These are phyloP conservation scores for Apodemus sylvaticus DNA, from an alignment of 2,113 vertebrate species.

Conservation along the genomic window DNA sequence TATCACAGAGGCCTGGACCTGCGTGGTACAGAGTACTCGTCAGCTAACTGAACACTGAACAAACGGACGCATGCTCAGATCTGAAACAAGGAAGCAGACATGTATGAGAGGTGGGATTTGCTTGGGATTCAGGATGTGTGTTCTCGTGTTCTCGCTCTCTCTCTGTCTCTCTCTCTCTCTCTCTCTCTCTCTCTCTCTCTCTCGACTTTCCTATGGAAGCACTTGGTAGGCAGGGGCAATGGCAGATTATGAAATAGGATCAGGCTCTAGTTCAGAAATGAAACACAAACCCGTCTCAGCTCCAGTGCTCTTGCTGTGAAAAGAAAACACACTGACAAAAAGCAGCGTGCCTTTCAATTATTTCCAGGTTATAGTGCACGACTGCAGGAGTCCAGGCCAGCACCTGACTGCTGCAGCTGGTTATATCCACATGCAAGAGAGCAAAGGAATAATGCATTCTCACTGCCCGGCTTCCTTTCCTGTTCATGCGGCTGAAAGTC, in stretches of 20 bases:
- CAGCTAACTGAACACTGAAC: not conserved
- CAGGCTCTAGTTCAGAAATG: not conserved
- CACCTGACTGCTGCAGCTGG: not conserved
- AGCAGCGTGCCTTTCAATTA: not conserved
- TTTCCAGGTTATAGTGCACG: not conserved
- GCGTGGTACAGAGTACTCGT: not conserved
- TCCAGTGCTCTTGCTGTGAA: not conserved
- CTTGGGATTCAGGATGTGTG: not conserved
- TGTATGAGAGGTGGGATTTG: not conserved
- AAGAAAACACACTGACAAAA: not conserved
- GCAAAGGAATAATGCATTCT: not conserved
- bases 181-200: too few species aligned
- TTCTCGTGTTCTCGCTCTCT: too few species aligned
- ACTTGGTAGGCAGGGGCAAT: not conserved
- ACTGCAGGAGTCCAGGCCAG: not conserved
- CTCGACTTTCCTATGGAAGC: not conserved
- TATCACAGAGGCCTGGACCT: not conserved
- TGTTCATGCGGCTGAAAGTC: not conserved
- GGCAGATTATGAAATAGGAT: not conserved
- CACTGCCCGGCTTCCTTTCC: not conserved
- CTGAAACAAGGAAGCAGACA: not conserved
- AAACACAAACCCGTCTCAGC: not conserved
- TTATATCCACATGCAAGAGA: not conserved
- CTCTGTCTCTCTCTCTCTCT: not conserved
- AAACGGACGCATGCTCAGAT: not conserved